These are phyloP conservation scores for Lytechinus pictus DNA, from an alignment of 35 echinoderm and acorn worm species.

Conservation along the genomic window DNA sequence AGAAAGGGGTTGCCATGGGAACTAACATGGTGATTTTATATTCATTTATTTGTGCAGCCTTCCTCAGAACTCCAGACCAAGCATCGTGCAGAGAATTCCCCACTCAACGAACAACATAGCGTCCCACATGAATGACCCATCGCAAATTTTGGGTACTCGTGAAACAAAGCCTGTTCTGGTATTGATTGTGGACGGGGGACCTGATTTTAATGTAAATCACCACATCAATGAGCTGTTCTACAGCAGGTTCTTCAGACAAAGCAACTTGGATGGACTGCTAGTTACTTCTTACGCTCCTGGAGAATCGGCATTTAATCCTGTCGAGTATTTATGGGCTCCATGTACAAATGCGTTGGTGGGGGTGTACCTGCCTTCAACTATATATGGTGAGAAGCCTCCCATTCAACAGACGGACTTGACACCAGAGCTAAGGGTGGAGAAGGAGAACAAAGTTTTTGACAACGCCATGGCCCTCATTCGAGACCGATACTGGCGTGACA, in stretches of 20 bases:
- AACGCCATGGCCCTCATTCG: constrained; percentile 40
- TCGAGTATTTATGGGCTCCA: constrained; percentile 51
- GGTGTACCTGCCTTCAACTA: constrained; percentile 24
- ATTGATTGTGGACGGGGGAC: constrained; percentile 53
- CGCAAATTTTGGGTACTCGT: not conserved
- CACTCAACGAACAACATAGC: constrained; percentile 45
- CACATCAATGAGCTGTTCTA: constrained; percentile 55
- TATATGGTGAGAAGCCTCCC: constrained; percentile 6
- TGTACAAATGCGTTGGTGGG: constrained; percentile 25
- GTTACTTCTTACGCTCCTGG: constrained; percentile 57
- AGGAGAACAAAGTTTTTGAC: constrained; percentile 59
- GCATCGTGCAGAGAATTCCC: constrained; percentile 43
- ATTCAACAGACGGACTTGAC: not conserved
- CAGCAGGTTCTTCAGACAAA: constrained; percentile 45
- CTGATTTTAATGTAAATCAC: constrained; percentile 71
- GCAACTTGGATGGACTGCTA: constrained; percentile 37
- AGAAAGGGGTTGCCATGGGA: too few relatives aligned
- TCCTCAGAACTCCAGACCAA: not conserved
- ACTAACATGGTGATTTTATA: not conserved
- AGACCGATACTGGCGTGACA: constrained; percentile 40
- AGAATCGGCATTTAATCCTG: constrained; percentile 46
- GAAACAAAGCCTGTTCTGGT: not conserved
- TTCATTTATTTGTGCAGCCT: constrained; percentile 21
- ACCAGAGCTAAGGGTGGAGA: not conserved
- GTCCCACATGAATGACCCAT: constrained; percentile 65